phyloP scores from a whole-genome alignment of 2,797 vertebrate genomes.

The Sphaeramia orbicularis region DNA sequence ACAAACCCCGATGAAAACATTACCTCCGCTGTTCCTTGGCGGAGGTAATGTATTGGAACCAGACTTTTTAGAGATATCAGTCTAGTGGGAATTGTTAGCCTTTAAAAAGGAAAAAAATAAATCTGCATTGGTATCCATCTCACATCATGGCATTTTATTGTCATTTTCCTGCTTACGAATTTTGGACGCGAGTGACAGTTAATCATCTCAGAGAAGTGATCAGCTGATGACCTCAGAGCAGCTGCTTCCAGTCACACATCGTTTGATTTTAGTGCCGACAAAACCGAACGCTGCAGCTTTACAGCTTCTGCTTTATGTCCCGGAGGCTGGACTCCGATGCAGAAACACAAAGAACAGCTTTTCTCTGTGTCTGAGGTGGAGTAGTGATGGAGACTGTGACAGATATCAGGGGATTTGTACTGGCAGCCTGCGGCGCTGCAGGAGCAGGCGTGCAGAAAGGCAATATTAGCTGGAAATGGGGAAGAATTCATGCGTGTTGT shows the following conservation, averaged over 20 bases:
- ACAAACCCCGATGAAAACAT: too few relatives aligned
- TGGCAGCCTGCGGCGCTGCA: conserved; percentile 4
- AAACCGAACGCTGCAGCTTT: conserved; percentile 11
- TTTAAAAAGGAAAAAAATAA: too few relatives aligned
- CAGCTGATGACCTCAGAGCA: conserved; percentile 2
- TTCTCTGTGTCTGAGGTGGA: neutral
- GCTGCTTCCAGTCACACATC: conserved; percentile 16
- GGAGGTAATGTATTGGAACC: too few relatives aligned
- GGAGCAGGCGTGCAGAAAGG: conserved; percentile 51
- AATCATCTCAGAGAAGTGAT: conserved; percentile 9
- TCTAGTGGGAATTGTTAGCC: too few relatives aligned
- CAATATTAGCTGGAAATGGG: conserved; percentile 74
- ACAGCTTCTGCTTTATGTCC: conserved; percentile 9
- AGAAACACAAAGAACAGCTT: conserved; percentile 3
- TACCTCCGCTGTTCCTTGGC: too few relatives aligned
- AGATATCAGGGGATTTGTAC: conserved; percentile 28
- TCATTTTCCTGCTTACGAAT: conserved; percentile 8
- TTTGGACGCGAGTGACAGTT: conserved; percentile 2
- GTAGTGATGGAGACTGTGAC: conserved; percentile 14
- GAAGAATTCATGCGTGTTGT: conserved; percentile 78
- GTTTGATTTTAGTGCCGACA: conserved; percentile 14
- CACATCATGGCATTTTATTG: neutral
- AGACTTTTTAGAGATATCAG: too few relatives aligned
- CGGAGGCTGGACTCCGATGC: neutral
- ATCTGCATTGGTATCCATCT: too few relatives aligned